These are phyloP conservation scores for Caradrina clavipalpis DNA, from an alignment of 2,888 invertebrate genomes.

Conservation along the genomic window DNA sequence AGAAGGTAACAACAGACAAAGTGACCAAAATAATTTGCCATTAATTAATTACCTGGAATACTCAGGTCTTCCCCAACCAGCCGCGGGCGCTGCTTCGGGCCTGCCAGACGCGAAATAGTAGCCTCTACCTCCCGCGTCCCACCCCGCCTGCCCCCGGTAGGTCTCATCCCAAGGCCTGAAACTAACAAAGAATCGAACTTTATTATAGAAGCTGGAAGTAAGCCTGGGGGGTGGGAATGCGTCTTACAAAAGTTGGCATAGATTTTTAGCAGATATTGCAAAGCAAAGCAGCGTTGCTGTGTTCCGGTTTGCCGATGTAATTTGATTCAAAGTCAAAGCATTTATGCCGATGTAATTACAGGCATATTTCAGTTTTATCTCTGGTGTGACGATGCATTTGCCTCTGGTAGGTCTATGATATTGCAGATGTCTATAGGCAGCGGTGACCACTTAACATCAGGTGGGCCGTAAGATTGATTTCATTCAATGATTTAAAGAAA, in stretches of 20 bases:
- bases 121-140: constrained; percentile 92
- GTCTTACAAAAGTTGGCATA: neutral
- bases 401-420: too few species aligned
- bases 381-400: too few species aligned
- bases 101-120: constrained; percentile 92
- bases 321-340: too few species aligned
- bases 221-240: neutral
- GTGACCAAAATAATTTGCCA: neutral
- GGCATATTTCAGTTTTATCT: too few species aligned
- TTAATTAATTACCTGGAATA: constrained; percentile 77
- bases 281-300: too few species aligned
- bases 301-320: too few species aligned
- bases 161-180: constrained; percentile 91
- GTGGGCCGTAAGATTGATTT: too few species aligned
- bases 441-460: too few species aligned
- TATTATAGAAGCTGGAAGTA: constrained; percentile 16
- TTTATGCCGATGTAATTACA: too few species aligned
- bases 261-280: too few species aligned
- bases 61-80: constrained; percentile 79
- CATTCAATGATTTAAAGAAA: too few species aligned
- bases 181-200: constrained; percentile 70
- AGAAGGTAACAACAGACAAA: neutral
- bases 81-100: constrained; percentile 81
- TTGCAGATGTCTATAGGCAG: too few species aligned
- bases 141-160: constrained; percentile 92